These are phyloP conservation scores for Amblyraja radiata DNA, from an alignment of 2,797 vertebrate genomes.

Conservation along the genomic window DNA sequence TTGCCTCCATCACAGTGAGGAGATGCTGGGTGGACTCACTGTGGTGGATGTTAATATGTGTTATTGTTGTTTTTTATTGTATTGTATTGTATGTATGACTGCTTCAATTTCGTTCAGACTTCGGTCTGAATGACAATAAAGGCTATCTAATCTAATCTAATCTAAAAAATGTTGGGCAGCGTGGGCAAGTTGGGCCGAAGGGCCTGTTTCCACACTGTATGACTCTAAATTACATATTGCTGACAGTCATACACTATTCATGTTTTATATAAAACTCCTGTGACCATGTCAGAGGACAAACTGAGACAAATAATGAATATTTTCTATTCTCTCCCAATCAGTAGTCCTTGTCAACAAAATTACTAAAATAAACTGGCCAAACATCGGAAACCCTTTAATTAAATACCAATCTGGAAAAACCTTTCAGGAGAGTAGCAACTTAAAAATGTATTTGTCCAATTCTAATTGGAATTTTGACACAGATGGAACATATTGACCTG, in stretches of 20 bases:
- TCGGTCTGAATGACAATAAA: too few species aligned
- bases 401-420: not conserved
- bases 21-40: too few species aligned
- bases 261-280: not conserved
- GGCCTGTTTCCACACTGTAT: too few species aligned
- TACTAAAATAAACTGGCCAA: not conserved
- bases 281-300: not conserved
- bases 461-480: not conserved
- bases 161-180: too few species aligned
- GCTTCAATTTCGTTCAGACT: too few species aligned
- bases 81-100: too few species aligned
- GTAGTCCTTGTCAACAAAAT: constrained; percentile 1
- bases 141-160: too few species aligned
- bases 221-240: not conserved
- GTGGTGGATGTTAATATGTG: too few species aligned
- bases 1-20: too few species aligned
- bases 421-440: not conserved
- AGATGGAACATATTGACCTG: not conserved
- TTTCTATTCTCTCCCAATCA: not conserved
- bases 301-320: not conserved
- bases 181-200: not conserved
- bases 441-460: not conserved
- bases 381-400: not conserved
- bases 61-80: too few species aligned
- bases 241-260: not conserved